Percentiles rank a stretch among this genome's conserved stretches.
phyloP scores from a whole-genome alignment of 2,888 invertebrate species.

The Bedellia somnulentella region DNA sequence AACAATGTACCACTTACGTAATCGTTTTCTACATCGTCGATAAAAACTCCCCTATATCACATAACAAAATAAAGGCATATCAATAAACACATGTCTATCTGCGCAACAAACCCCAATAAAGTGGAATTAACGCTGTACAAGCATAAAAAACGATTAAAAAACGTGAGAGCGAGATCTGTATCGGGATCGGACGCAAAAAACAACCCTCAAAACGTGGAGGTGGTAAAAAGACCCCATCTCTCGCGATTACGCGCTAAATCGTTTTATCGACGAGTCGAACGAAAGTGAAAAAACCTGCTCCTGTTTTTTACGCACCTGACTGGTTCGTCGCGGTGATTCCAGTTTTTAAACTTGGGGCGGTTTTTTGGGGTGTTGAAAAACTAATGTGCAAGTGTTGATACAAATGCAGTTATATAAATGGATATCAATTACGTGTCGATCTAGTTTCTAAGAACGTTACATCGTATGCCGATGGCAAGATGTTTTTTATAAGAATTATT shows the following conservation, averaged over 20 bases:
- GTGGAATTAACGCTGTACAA: constrained; percentile 28
- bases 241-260: constrained; percentile 20
- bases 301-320: constrained; percentile 41
- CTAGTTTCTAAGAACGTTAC: too few species aligned
- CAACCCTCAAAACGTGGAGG: constrained; percentile 19
- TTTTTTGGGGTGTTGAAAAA: too few species aligned
- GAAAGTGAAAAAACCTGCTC: constrained; percentile 27
- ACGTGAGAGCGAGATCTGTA: constrained; percentile 47
- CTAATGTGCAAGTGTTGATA: too few species aligned
- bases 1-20: too few species aligned
- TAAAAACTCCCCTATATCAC: too few species aligned
- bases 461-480: too few species aligned
- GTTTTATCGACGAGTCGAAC: constrained; percentile 18
- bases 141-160: constrained; percentile 37
- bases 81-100: constrained; percentile 25
- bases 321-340: too few species aligned
- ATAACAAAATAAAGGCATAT: constrained; percentile 12
- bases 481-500: too few species aligned
- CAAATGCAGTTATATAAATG: too few species aligned
- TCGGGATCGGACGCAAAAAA: constrained; percentile 27
- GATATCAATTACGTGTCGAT: too few species aligned
- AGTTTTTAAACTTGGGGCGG: too few species aligned
- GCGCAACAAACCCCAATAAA: constrained; percentile 39
- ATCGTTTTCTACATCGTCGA: too few species aligned
- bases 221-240: constrained; percentile 28